These are phyloP conservation scores for Pteronura brasiliensis DNA, from an alignment of 2,113 vertebrate genomes.

Conservation along the genomic window DNA sequence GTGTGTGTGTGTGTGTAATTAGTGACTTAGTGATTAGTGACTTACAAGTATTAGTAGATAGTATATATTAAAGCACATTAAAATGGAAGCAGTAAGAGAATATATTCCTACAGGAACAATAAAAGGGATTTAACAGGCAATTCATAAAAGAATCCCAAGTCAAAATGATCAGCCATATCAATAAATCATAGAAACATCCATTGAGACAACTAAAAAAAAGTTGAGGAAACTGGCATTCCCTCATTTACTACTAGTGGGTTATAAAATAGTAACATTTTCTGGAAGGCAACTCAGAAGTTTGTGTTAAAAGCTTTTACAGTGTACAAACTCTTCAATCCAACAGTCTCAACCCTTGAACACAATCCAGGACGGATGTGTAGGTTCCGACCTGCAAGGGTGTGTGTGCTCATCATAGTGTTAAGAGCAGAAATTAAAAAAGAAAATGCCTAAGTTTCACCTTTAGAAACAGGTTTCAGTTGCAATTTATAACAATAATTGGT, in stretches of 20 bases:
- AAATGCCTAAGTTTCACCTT: not conserved
- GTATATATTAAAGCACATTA: not conserved
- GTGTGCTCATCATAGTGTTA: not conserved
- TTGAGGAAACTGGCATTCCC: not conserved
- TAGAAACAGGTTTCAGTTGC: not conserved
- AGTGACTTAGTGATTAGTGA: not conserved
- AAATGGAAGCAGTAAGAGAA: not conserved
- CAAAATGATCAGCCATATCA: not conserved
- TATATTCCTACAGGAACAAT: not conserved
- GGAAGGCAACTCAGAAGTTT: not conserved
- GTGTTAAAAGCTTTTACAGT: not conserved
- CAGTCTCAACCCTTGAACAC: no score
- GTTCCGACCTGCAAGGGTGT: not conserved
- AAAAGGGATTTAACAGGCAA: not conserved
- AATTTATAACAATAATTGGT: not conserved
- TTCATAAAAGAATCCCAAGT: not conserved
- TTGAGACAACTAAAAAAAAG: not conserved
- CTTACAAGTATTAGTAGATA: not conserved
- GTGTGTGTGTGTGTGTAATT: no score
- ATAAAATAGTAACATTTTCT: not conserved
- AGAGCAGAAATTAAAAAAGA: not conserved
- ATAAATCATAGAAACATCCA: not conserved
- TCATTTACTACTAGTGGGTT: not conserved
- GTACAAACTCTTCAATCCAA: not conserved
- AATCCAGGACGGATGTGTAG: not conserved